Evolutionary conservation across 2,888 invertebrate genomes (phyloP).

Genomic region (Eulithis prunata): DNA sequence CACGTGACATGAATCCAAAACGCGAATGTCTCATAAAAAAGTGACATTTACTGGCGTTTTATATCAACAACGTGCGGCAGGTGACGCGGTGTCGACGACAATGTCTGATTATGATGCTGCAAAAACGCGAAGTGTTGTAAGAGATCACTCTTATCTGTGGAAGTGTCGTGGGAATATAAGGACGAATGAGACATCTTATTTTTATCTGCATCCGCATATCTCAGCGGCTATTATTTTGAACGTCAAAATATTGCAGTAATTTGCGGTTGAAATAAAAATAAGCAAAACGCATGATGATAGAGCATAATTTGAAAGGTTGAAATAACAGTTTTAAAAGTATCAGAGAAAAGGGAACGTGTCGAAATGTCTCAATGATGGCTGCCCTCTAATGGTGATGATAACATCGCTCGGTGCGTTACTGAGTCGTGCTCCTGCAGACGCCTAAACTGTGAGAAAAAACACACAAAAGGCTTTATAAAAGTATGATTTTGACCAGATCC

Average conservation of each 20-base stretch:
- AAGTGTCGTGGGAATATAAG: slow-evolving; percentile 69
- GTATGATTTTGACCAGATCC: slow-evolving; percentile 75
- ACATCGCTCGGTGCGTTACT: slow-evolving; percentile 79
- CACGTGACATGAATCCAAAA: slow-evolving; percentile 78
- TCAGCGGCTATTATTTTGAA: slow-evolving; percentile 31
- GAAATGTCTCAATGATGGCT: slow-evolving; percentile 74
- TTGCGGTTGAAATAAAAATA: slow-evolving; percentile 41
- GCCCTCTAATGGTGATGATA: slow-evolving; percentile 78
- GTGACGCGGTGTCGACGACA: slow-evolving; percentile 70
- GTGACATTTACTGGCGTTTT: slow-evolving; percentile 83
- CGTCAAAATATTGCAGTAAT: slow-evolving; percentile 47
- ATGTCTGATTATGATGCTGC: slow-evolving; percentile 74
- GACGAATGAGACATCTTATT: slow-evolving; percentile 59
- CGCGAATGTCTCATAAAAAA: slow-evolving; percentile 78
- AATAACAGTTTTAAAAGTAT: slow-evolving; percentile 64
- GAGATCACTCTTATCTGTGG: slow-evolving; percentile 62
- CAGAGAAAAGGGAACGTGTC: slow-evolving; percentile 74
- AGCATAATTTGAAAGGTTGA: slow-evolving; percentile 60
- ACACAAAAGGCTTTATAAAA: slow-evolving; percentile 76
- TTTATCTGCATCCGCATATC: slow-evolving; percentile 45
- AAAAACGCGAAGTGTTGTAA: slow-evolving; percentile 68
- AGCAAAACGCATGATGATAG: slow-evolving; percentile 48
- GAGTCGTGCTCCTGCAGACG: slow-evolving; percentile 80
- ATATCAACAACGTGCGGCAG: slow-evolving; percentile 79
- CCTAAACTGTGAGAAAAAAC: slow-evolving; percentile 81